Evolutionary conservation across 2,113 vertebrate species (phyloP).

Genomic region (Sprattus sprattus): DNA sequence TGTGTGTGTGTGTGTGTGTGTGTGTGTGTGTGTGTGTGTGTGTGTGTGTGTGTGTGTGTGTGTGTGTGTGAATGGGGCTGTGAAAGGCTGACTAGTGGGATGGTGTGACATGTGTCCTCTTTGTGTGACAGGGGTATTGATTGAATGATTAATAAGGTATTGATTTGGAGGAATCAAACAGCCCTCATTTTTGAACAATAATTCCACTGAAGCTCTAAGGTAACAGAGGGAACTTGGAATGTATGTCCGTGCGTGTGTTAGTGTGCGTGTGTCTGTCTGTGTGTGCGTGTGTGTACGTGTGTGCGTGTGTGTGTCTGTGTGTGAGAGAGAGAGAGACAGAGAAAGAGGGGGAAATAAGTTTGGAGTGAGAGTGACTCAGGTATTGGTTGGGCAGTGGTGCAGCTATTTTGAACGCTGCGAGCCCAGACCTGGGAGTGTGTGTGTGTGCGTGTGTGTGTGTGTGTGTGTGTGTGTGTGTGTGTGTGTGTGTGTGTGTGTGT

Average conservation of each 20-base stretch:
- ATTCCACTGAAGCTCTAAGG: too few species aligned
- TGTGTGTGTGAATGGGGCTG: conserved; percentile 18
- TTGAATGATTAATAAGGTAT: too few species aligned
- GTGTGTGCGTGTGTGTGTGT: neutral
- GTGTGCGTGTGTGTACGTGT: conserved; percentile 23
- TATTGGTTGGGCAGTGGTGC: neutral
- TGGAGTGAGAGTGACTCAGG: neutral
- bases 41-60: conserved; percentile 27
- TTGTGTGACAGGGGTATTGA: too few species aligned
- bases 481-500: neutral
- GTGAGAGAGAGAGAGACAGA: too few species aligned
- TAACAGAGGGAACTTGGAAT: too few species aligned
- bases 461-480: conserved; percentile 19
- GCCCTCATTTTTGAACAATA: too few species aligned
- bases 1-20: conserved; percentile 8
- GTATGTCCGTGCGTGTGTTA: too few species aligned
- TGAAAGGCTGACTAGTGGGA: neutral
- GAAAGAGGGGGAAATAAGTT: conserved; percentile 26
- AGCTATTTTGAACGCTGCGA: neutral
- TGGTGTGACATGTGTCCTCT: too few species aligned
- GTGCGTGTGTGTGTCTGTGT: conserved; percentile 24
- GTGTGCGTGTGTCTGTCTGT: neutral
- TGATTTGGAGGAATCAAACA: too few species aligned
- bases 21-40: conserved; percentile 5
- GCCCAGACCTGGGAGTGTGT: neutral